Evolutionary conservation across 2,797 vertebrate genomes (phyloP), one percentile per base, ranked within the genome.

Genomic region (Hydrocynus forskahlii): DNA sequence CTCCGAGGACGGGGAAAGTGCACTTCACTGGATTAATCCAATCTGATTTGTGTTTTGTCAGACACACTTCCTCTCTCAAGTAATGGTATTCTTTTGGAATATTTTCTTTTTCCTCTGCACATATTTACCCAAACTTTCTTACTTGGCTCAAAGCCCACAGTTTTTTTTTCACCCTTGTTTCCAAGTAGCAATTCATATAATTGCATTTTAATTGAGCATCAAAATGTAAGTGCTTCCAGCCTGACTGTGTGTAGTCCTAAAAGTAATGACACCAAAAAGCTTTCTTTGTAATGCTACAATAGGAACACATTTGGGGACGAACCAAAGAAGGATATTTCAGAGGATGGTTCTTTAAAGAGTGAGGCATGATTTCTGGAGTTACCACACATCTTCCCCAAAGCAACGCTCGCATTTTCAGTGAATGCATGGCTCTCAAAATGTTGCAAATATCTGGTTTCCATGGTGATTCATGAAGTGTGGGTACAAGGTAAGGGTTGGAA

Each of bases 371-470:
- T 7, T 52, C 4, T 71, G 23, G 48, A 54, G 55, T 9, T 13
- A 21, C n/a, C 2, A 67, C 2, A n/a, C 19, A 19, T 68, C 16
- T 9, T 50, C n/a, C 19, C 45, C 48, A 23, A 50, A 25, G 9
- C 23, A 57, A 74, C 35, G 19, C 54, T 7, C 43, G 10, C 70
- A 55, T 72, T 16, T 12, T 23, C 54, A 40, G 3, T 43, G 14
- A 43, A 69, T 14, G 54, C 38, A 16, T 40, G 35, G 35, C 45
- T 23, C 59, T 23, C 38, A 8, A 17, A 59, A 35, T 6, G 40
- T 4, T 3, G 45, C 54, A 78, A 76, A 59, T 83, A 88, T 89
- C 85, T 76, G 82, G 90, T 91, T 87, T 66, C 90, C 80, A 84
- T 84, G 83, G 88, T 68, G 78, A 92, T 72, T 7, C 17, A 54